Percentiles rank a stretch among this genome's conserved stretches.
phyloP scores from a whole-genome alignment of 2,797 vertebrate genomes.

The Lepilemur ruficaudatus region DNA sequence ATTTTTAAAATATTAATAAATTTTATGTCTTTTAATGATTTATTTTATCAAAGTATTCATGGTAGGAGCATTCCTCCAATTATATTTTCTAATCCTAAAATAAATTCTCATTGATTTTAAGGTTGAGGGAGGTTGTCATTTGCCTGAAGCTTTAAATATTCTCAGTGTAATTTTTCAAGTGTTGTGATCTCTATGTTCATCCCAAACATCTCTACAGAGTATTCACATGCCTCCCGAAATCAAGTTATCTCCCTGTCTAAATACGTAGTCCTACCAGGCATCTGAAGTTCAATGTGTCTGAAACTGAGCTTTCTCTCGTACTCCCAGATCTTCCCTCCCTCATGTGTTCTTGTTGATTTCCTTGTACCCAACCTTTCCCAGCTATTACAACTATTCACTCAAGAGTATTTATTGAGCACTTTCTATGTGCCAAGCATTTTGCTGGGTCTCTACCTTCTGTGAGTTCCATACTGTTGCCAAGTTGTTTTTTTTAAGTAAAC shows the following conservation, averaged over 20 bases:
- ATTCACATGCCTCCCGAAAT: not conserved
- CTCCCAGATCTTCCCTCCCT: not conserved
- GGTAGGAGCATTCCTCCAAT: not conserved
- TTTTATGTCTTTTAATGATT: not conserved
- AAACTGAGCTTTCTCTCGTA: not conserved
- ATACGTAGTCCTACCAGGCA: not conserved
- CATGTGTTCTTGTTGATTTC: not conserved
- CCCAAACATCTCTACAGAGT: not conserved
- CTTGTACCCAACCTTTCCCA: not conserved
- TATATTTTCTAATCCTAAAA: slow-evolving; percentile 13
- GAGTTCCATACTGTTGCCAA: not conserved
- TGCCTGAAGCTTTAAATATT: not conserved
- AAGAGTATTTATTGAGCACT: not conserved
- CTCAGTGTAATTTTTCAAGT: not conserved
- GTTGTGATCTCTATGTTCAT: not conserved
- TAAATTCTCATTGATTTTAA: not conserved
- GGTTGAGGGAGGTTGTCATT: not conserved
- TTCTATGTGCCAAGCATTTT: not conserved
- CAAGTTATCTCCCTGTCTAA: not conserved
- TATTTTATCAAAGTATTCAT: not conserved
- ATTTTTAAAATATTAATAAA: not conserved
- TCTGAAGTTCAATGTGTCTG: not conserved
- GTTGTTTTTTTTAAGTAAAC: not conserved
- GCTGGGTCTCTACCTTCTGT: not conserved
- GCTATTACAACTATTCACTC: not conserved